These are phyloP conservation scores for Leguminivora glycinivorella DNA, from an alignment of 1,140 invertebrate genomes.

Conservation along the genomic window DNA sequence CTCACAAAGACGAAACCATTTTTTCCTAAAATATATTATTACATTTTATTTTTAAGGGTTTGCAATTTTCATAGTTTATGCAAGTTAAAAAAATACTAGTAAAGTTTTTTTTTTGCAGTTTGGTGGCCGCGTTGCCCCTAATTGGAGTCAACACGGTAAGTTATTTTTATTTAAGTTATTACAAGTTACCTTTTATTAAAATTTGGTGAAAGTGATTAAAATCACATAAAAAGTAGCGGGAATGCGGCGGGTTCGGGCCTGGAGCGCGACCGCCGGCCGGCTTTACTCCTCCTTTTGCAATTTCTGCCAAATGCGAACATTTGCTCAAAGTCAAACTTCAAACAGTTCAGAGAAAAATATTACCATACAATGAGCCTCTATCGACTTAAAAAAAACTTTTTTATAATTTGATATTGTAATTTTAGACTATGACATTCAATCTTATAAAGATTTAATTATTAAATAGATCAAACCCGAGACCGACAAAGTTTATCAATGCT, in stretches of 20 bases:
- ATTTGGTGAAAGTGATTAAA: constrained; percentile 35
- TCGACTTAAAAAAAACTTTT: background rate
- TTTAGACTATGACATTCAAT: background rate
- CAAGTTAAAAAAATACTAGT: constrained; percentile 35
- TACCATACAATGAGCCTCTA: constrained; percentile 15
- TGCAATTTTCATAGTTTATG: constrained; percentile 22
- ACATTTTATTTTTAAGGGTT: background rate
- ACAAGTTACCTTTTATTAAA: constrained; percentile 32
- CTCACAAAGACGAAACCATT: too few relatives aligned
- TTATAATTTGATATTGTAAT: too few relatives aligned
- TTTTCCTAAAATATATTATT: background rate
- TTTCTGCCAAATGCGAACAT: constrained; percentile 56
- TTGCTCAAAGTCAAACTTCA: constrained; percentile 15
- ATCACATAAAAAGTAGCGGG: constrained; percentile 49
- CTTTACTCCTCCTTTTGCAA: constrained; percentile 67
- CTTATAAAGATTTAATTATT: background rate
- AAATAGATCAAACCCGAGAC: constrained; percentile 35
- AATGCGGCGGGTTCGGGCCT: constrained; percentile 41
- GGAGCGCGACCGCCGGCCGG: constrained; percentile 54
- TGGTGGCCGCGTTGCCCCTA: constrained; percentile 60
- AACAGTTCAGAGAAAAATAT: background rate
- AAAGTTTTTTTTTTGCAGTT: constrained; percentile 49
- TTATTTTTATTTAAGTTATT: constrained; percentile 36
- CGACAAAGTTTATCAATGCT: constrained; percentile 76
- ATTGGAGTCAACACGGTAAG: constrained; percentile 65